These are phyloP conservation scores for Hypercompe scribonia DNA, from an alignment of 2,888 invertebrate genomes.

Conservation along the genomic window DNA sequence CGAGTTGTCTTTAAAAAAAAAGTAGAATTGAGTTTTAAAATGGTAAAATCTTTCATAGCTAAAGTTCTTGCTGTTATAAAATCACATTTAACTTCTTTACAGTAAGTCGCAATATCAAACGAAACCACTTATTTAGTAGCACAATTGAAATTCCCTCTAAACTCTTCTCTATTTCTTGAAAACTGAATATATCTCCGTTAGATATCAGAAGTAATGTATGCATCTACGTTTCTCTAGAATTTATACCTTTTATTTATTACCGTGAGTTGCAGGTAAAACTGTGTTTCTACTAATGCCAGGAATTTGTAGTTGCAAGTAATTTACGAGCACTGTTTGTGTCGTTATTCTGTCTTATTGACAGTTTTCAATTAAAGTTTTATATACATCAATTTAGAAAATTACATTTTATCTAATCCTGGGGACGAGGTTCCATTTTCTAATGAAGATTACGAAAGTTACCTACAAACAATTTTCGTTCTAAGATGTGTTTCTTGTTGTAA, in stretches of 20 bases:
- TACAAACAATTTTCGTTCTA: neutral
- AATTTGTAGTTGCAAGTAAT: conserved; percentile 21
- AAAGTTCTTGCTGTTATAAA: neutral
- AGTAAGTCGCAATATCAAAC: conserved; percentile 44
- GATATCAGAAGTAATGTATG: conserved; percentile 53
- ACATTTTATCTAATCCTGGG: neutral
- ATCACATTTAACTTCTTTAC: neutral
- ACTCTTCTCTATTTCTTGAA: conserved; percentile 42
- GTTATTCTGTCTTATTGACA: conserved; percentile 6
- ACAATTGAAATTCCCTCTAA: conserved; percentile 41
- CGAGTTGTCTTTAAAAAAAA: no score
- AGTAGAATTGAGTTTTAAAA: neutral
- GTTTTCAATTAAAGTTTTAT: neutral
- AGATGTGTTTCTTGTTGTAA: neutral
- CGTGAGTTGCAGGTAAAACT: conserved; percentile 37
- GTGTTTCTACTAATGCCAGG: conserved; percentile 13
- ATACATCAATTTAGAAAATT: neutral
- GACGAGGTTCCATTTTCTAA: neutral
- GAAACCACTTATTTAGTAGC: conserved; percentile 42
- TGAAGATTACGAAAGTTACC: neutral
- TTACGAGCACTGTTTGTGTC: conserved; percentile 14
- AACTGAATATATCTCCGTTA: conserved; percentile 44
- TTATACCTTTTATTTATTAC: conserved; percentile 52
- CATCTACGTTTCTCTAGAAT: conserved; percentile 53
- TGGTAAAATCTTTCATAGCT: neutral